These are phyloP conservation scores for Ephydatia muelleri DNA, from an alignment of 37 sponge, comb jelly and placozoan species.

Conservation along the genomic window DNA sequence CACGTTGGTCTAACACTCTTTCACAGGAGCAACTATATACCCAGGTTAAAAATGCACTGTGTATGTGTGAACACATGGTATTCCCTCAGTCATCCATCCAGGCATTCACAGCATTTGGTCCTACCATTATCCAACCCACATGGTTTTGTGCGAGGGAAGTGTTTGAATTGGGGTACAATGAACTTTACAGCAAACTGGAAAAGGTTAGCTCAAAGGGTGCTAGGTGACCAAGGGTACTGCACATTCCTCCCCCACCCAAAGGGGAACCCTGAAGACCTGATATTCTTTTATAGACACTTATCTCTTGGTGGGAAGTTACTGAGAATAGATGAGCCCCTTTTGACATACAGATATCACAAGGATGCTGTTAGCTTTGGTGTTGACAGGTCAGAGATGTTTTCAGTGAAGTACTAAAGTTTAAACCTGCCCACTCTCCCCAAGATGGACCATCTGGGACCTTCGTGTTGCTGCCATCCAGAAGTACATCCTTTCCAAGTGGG, in stretches of 20 bases:
- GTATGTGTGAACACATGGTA: background rate
- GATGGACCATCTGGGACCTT: slow-evolving; percentile 74
- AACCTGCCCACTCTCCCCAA: background rate
- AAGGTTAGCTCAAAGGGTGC: slow-evolving; percentile 40
- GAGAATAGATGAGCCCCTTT: slow-evolving; percentile 46
- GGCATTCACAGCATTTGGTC: slow-evolving; percentile 92
- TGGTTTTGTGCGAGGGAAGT: slow-evolving; percentile 70
- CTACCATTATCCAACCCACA: slow-evolving; percentile 81
- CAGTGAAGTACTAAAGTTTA: background rate
- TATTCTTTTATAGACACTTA: slow-evolving; percentile 80
- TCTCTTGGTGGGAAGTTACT: slow-evolving; percentile 53
- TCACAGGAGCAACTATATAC: slow-evolving; percentile 65
- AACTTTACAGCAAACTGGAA: slow-evolving; percentile 71
- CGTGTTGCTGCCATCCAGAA: slow-evolving; percentile 70
- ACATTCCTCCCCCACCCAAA: background rate
- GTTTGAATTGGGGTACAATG: slow-evolving; percentile 40
- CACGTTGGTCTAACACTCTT: slow-evolving; percentile 73
- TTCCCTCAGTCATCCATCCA: background rate
- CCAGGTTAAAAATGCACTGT: slow-evolving; percentile 43
- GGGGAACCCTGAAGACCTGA: slow-evolving; percentile 84
- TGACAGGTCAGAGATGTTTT: slow-evolving; percentile 31
- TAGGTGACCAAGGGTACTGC: background rate
- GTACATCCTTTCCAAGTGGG: slow-evolving; percentile 68
- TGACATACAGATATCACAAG: slow-evolving; percentile 74
- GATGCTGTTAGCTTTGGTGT: slow-evolving; percentile 43